Base-by-base conservation (phyloP, 2,113 vertebrate species). In the Plotosus lineatus region DNA sequence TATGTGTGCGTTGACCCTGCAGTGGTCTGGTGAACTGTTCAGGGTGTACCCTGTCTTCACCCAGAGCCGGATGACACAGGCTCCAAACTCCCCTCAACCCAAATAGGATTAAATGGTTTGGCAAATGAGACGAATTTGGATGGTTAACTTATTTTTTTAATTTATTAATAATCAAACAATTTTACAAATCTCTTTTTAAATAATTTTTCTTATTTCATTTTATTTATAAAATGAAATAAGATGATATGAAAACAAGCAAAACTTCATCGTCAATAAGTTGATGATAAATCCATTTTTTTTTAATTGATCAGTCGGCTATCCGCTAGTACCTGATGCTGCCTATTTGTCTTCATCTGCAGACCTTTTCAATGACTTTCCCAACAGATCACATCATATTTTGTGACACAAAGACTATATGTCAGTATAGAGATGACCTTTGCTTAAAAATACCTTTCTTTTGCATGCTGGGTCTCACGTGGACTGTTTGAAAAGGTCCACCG, bases 401-500 rank as follows among this genome's bases (percentile, higher is more conserved):
- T 78, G 58, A 86, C 44, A 56, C 56, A 80, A 77, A 80, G 42
- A 75, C 40, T 66, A 82, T 80, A 76, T 83, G 77, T 87, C 83
- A 83, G 84, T 51, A 75, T 68, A 78, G 74, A 83, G 61, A 83
- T 85, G 85, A 81, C 82, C 86, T 90, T 88, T 87, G 40, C 76
- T 69, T 68, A 79, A 85, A 83, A 10, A 68, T 1, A 78, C 46
- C 76, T 48, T 42, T 11, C 12, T 71, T 76, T 61, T 23, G 36
- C n/a, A 10, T 42, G 36, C 31, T 31, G 58, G 28, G n/a, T 58
- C 58, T 81, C 66, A 42, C 26, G 42, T 48, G 58, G 79, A 66
- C 36, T 31, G 38, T 33, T 44, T 40, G 15, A 26, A 77, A 77
- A 55, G 50, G 46, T 50, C 65, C 3, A 31, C 2, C 2, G 26